Evolutionary conservation across 2,888 invertebrate genomes (phyloP).

Genomic region (Stratiomys singularior): DNA sequence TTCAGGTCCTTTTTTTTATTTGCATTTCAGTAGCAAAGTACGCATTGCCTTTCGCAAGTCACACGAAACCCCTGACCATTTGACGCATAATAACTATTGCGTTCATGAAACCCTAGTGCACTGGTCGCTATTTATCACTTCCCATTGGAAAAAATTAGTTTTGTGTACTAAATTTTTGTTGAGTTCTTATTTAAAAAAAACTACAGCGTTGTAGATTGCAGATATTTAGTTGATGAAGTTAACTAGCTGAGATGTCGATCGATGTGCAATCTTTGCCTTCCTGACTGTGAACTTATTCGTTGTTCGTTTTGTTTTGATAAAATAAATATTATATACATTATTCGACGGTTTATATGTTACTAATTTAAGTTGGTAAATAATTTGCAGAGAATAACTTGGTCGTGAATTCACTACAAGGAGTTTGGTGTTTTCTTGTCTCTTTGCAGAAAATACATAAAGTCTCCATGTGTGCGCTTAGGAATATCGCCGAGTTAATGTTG

Average conservation of each 20-base stretch:
- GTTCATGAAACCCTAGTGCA: slow-evolving; percentile 15
- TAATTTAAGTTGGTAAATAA: not conserved
- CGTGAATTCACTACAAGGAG: too few relatives aligned
- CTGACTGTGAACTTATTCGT: too few relatives aligned
- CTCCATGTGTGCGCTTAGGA: slow-evolving; percentile 30
- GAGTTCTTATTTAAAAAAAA: not conserved
- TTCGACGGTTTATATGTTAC: too few relatives aligned
- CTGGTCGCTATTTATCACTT: slow-evolving; percentile 21
- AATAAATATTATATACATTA: too few relatives aligned
- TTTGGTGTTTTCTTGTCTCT: not conserved
- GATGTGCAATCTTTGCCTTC: too few relatives aligned
- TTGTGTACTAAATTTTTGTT: not conserved
- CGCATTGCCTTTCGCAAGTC: not conserved
- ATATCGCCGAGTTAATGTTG: slow-evolving; percentile 34
- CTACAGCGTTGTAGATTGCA: too few relatives aligned
- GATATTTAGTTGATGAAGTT: too few relatives aligned
- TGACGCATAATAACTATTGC: not conserved
- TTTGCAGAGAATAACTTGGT: too few relatives aligned
- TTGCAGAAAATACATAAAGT: slow-evolving; percentile 30
- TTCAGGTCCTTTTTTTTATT: too few relatives aligned
- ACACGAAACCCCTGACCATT: not conserved
- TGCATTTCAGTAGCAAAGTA: too few relatives aligned
- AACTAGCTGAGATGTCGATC: too few relatives aligned
- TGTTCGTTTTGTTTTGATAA: too few relatives aligned
- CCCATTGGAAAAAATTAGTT: not conserved